Base-by-base conservation (phyloP, 2,113 vertebrate genomes). In the Psilopsiagon aymara region DNA sequence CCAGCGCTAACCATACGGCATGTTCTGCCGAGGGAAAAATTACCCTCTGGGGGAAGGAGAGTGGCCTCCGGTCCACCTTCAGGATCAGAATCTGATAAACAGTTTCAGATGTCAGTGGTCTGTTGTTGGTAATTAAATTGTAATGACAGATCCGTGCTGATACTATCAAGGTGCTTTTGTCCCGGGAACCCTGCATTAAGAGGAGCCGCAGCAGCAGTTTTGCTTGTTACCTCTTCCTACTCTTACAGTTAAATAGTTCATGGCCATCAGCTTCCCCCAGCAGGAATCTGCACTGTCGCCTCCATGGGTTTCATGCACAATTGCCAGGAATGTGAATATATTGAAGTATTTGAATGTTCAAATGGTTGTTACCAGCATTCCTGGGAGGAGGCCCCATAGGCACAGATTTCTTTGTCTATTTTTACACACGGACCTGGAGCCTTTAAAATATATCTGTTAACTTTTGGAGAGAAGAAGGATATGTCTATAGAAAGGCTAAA, bases 111-210 rank as follows among this genome's bases (percentile, higher is more conserved):
- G 95, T 96, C 96, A 82, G 63, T 92, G 96, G 84, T 86, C 88
- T 90, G 87, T 96, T 97, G 95, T 86, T 95, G 85, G 92, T 96
- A 97, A 97, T 97, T 96, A 96, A 97, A 97, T 86, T 62, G 94
- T 96, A 97, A 96, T 96, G 96, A 95, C 88, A 93, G 96, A 95
- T 92, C 80, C 24, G 0, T 53, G 88, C 94, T 91, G 96, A 94
- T 97, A 60, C 86, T 59, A 96, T 87, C 94, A 91, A 96, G 94
- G 96, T 96, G 95, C 88, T 96, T 96, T 97, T 96, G 94, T 97
- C 86, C 96, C 0, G 1, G 91, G 83, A 95, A 24, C 70, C 62
- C 83, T 85, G 92, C 70, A 49, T 92, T 92, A 83, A 94, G 90
- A 94, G 86, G 81, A 94, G 89, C 83, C 18, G 0, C 62, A 95